Evolutionary conservation across 37 sponge, comb jelly and placozoan genomes (phyloP), one percentile per base, ranked within the genome.

Genomic region (Haliclona indistincta): DNA sequence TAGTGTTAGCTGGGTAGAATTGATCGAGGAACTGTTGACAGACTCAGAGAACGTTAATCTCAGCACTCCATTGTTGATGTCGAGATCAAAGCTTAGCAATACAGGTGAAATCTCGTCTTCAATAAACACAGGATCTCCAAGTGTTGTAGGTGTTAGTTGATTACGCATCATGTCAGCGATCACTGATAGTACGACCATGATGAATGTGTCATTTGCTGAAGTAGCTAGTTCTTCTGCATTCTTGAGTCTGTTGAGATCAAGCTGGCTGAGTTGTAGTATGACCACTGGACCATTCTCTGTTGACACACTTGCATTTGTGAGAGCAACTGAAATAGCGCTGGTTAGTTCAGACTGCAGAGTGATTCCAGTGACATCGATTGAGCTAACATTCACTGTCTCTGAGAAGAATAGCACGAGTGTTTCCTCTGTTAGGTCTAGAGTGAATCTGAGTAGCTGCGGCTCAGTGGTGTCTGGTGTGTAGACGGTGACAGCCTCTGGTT

Each of bases 11-110:
- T 88, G 65, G 5, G 71, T 73, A 39, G 75, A 53, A 64, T 86
- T 58, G 13, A 95, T 41, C 1, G 93, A 75, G 0, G 69, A 43
- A 5, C 67, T 67, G 66, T 85, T 81, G 10, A 95, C 88, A 45
- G 92, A 83, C 68, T 95, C 96, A 26, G 86, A 85, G 43, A 95
- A 95, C 53, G 25, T 61, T n/a, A 95, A 66, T 38, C 79, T 81
- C 34, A 95, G 54, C 0, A 28, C 43, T 8, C 87, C 93, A 29
- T n/a, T 19, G 44, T 95, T 66, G 49, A 91, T 44, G 64, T 95
- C 84, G 26, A 95, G 61, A 23, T 81, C 69, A 63, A 82, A 95
- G 28, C 20, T 34, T 0, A 43, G 20, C 40, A 95, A 74, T 20
- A 56, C 34, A 30, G 96, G 96, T 7, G 39, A 28, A 25, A 83